Conservation (phyloP, 2,113 vertebrate species). For the Rhodinocichla rosea region DNA sequence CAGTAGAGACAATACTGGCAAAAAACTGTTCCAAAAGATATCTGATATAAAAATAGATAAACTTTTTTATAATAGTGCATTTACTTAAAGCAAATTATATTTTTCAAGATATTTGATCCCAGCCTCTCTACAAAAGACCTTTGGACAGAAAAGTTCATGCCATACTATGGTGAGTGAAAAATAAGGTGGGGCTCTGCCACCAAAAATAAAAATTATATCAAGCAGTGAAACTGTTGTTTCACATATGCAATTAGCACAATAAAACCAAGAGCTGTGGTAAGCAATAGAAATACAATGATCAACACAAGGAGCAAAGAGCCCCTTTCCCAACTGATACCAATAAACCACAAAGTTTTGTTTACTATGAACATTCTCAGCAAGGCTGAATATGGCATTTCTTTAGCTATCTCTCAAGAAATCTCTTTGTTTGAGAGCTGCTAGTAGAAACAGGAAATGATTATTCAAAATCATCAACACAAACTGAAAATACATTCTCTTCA, state of each 20-base stretch:
- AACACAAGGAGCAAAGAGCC: background rate
- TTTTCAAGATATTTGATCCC: background rate
- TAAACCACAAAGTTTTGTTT: slow-evolving; percentile 32
- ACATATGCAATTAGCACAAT: slow-evolving; percentile 11
- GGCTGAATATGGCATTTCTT: slow-evolving; percentile 28
- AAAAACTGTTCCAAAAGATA: background rate
- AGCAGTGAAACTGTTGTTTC: background rate
- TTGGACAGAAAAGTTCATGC: background rate
- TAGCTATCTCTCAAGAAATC: slow-evolving; percentile 53
- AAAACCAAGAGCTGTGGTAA: slow-evolving; percentile 8
- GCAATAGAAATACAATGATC: background rate
- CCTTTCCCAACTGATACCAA: slow-evolving; percentile 2
- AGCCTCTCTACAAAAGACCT: background rate
- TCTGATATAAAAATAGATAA: background rate
- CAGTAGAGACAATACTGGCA: background rate
- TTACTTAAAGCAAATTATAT: background rate
- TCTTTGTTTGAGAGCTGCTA: slow-evolving; percentile 49
- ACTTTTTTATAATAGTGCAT: background rate
- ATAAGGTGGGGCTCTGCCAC: background rate
- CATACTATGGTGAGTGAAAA: background rate
- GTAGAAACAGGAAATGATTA: slow-evolving; percentile 52
- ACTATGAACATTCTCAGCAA: background rate
- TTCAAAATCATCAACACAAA: slow-evolving; percentile 52
- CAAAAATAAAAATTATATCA: background rate
- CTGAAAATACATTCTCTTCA: slow-evolving; percentile 49